Base-by-base conservation (phyloP, 2,797 vertebrate species). In the Protosalanx chinensis region DNA sequence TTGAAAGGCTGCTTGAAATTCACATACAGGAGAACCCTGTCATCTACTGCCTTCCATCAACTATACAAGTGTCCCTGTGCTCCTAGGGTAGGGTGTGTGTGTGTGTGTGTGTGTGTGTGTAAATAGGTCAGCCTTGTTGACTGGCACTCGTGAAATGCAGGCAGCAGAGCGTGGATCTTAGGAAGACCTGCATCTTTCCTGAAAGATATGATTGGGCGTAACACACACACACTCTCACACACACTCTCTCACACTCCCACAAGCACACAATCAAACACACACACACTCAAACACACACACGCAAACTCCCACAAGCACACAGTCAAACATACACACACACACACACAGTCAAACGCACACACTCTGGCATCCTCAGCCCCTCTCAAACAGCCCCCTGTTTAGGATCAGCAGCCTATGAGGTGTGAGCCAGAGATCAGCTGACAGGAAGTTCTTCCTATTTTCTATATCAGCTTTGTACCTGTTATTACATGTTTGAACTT, bases 101-200 rank as follows among this genome's bases (percentile, higher is more conserved):
- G 12, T 60, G 57, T 23, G 12, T 23, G 37, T 35, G 56, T 46
- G 46, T 58, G 61, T 62, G 67, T 0, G 51, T 79, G 84, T 83
- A 84, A 53, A 51, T 86, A 84, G 84, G 87, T 87, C 86, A 86
- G 63, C 78, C 79, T 80, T 81, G 72, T 82, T 84, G 74, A 85
- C 83, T 80, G 76, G 76, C 73, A 78, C 32, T 64, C 62, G 81
- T 88, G 85, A 83, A 81, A 86, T 83, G 76, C 86, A 78, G 51
- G 73, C 79, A 83, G 73, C 82, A 82, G 84, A 86, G 81, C 78
- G n/a, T 77, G 75, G 74, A 71, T 73, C 73, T 87, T 70, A 67
- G 78, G 80, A 78, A 69, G 68, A 51, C 30, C 30, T 30, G 63
- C 57, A 33, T 72, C 71, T 66, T 27, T 75, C 41, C 66, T 46